Evolutionary conservation across 2,113 vertebrate genomes (phyloP).

Genomic region (Muntiacus muntjak): DNA sequence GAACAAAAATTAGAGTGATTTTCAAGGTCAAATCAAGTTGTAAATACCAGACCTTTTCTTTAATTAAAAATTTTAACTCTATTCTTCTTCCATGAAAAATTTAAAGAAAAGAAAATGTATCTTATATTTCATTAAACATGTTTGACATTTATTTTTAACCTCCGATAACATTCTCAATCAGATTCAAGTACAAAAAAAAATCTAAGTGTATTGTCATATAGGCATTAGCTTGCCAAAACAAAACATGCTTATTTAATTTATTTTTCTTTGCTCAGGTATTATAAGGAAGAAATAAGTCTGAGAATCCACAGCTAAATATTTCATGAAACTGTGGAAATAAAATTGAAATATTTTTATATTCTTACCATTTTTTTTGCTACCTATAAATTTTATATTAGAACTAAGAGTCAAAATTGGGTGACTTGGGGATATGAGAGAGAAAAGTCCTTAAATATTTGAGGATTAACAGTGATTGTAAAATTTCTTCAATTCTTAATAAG

Average conservation of each 20-base stretch:
- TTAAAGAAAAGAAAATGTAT: background rate
- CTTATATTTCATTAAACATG: conserved; percentile 1
- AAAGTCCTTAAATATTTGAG: background rate
- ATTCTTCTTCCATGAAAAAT: conserved; percentile 29
- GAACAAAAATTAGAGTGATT: background rate
- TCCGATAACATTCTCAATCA: background rate
- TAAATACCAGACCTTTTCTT: background rate
- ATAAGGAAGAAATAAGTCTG: background rate
- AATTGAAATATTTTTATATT: background rate
- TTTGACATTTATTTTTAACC: conserved; percentile 4
- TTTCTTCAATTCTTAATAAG: conserved; percentile 2
- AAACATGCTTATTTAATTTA: background rate
- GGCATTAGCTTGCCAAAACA: background rate
- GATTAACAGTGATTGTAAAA: background rate
- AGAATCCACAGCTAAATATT: background rate
- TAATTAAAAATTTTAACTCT: background rate
- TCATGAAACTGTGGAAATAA: background rate
- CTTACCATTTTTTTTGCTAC: background rate
- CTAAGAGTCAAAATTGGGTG: background rate
- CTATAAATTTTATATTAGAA: background rate
- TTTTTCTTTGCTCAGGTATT: background rate
- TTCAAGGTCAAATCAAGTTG: conserved; percentile 34
- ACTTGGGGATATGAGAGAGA: background rate
- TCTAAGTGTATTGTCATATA: background rate
- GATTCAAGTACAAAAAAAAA: background rate